Conservation (phyloP, 2,113 vertebrate species). For the Neopipo cinnamomea region DNA sequence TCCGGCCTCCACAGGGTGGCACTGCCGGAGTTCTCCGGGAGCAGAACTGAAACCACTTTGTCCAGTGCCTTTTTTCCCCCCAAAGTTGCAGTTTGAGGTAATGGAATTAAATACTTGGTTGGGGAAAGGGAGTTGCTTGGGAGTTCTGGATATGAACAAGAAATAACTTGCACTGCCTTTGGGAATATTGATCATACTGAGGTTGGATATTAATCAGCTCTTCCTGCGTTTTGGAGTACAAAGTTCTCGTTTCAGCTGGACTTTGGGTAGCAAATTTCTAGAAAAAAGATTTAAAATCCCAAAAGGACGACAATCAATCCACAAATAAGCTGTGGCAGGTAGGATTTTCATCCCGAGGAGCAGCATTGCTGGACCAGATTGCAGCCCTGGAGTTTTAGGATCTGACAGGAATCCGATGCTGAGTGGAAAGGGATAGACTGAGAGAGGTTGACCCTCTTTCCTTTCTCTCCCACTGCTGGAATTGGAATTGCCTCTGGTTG, state of each 20-base stretch:
- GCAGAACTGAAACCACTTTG: not conserved
- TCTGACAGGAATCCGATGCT: not conserved
- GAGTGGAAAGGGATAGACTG: accelerated
- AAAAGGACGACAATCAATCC: not conserved
- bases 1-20: not conserved
- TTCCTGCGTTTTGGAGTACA: not conserved
- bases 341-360: not conserved
- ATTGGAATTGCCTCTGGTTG: not conserved
- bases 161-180: not conserved
- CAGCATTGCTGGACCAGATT: not conserved
- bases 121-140: not conserved
- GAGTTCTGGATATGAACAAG: not conserved
- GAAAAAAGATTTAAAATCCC: not conserved
- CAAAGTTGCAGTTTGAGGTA: not conserved
- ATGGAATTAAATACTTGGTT: accelerated
- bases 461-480: not conserved
- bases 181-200: not conserved
- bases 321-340: not conserved
- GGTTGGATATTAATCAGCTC: not conserved
- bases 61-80: not conserved
- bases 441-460: not conserved
- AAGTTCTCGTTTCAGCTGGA: not conserved
- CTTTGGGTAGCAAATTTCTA: not conserved
- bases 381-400: not conserved
- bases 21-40: not conserved